Conservation (phyloP, 2,888 invertebrate genomes). For the Saturnia japonica region DNA sequence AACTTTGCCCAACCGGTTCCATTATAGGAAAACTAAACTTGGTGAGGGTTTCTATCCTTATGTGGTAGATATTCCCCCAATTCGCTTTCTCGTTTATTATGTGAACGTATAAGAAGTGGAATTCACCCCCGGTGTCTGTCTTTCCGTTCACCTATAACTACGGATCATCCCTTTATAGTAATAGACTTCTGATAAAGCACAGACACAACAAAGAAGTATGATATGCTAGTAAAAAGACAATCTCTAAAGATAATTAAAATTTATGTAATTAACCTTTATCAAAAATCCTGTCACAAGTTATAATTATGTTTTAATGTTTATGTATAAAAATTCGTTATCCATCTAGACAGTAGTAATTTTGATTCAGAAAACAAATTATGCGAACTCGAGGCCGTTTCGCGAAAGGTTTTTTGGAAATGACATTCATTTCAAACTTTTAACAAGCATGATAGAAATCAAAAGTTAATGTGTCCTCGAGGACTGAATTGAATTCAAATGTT, state of each 20-base stretch:
- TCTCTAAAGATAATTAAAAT: neutral
- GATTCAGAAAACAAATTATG: slow-evolving; percentile 33
- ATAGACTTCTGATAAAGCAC: neutral
- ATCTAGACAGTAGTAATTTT: slow-evolving; percentile 21
- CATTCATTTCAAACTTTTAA: slow-evolving; percentile 38
- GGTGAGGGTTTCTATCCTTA: too few species aligned
- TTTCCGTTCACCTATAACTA: too few species aligned
- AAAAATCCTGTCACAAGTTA: slow-evolving; percentile 2
- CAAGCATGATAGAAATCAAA: slow-evolving; percentile 44
- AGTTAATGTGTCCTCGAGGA: slow-evolving; percentile 33
- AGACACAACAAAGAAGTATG: neutral
- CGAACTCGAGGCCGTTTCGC: slow-evolving; percentile 31
- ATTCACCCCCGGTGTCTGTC: too few species aligned
- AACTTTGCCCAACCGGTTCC: too few species aligned
- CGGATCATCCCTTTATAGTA: too few species aligned
- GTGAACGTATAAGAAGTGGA: too few species aligned
- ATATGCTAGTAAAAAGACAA: neutral
- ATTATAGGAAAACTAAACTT: too few species aligned
- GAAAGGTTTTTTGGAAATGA: slow-evolving; percentile 40
- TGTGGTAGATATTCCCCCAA: too few species aligned
- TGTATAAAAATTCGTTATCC: slow-evolving; percentile 17
- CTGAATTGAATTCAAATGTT: neutral
- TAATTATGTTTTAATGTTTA: slow-evolving; percentile 12
- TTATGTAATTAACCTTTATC: slow-evolving; percentile 10
- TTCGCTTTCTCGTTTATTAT: too few species aligned